These are phyloP conservation scores for Pseudomyrmex cubaensis DNA, from an alignment of 1,140 invertebrate genomes.

Conservation along the genomic window DNA sequence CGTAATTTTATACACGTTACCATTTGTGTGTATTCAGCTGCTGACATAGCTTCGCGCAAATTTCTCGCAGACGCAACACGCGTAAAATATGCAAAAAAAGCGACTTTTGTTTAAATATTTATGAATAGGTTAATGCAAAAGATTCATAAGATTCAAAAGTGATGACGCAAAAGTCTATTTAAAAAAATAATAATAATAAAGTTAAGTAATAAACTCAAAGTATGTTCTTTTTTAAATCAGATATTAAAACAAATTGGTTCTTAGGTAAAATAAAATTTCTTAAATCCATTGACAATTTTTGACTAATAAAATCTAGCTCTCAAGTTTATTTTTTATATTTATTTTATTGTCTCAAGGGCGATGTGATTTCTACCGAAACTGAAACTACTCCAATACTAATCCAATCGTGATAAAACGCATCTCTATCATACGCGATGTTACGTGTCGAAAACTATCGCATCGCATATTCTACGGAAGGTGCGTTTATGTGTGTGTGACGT, in stretches of 20 bases:
- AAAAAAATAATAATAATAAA: too few relatives aligned
- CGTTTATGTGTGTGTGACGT: background rate
- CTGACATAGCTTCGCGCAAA: slow-evolving; percentile 24
- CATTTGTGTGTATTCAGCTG: slow-evolving; percentile 44
- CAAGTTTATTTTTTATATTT: too few relatives aligned
- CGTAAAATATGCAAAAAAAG: background rate
- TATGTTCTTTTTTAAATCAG: too few relatives aligned
- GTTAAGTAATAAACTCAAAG: too few relatives aligned
- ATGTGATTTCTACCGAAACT: background rate
- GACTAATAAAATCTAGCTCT: too few relatives aligned
- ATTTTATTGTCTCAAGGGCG: background rate
- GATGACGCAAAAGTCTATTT: too few relatives aligned
- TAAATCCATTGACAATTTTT: too few relatives aligned
- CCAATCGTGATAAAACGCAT: slow-evolving; percentile 19
- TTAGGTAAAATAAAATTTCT: too few relatives aligned
- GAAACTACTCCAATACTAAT: background rate
- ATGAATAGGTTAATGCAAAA: too few relatives aligned
- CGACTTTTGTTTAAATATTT: too few relatives aligned
- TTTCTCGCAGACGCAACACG: background rate
- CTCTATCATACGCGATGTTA: slow-evolving; percentile 4
- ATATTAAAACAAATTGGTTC: too few relatives aligned
- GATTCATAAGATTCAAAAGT: too few relatives aligned
- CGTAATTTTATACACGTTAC: slow-evolving; percentile 40
- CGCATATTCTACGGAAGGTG: slow-evolving; percentile 40
- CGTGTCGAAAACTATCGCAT: background rate